Evolutionary conservation across 1,140 invertebrate species (phyloP), one percentile per base, ranked within the genome.

Genomic region (Hyles vespertilio): DNA sequence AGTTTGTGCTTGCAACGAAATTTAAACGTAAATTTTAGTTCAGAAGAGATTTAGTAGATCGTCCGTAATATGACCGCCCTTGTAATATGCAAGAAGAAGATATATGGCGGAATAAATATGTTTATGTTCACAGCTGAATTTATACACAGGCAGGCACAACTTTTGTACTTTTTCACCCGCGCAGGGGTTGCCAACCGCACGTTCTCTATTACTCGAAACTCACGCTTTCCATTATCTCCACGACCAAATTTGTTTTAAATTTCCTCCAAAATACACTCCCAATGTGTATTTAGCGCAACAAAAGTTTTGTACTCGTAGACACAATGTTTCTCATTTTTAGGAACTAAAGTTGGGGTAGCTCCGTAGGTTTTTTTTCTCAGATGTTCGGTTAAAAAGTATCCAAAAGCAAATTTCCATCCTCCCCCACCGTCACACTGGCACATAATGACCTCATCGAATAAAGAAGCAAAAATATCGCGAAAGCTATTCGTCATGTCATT

Each of bases 401-500:
- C 11, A 12, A 4, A 44, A 44, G 12, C 40, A 54, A 36, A 54
- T 44, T 44, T 54, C n/a, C 12, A 44, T 3, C 34, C 34, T 43
- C 11, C 5, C 10, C 10, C 6, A 4, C 5, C 10, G 22, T 12
- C 36, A 43, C 11, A 12, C 5, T 64, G 76, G 67, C 67, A 55
- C 64, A 59, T 77, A 88, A 84, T 82, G 83, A 85, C 82, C 74
- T 74, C 74, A 77, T 83, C 75, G 70, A 74, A 85, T 81, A 81
- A 82, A 84, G 79, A 82, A 74, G 81, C 77, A 84, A 84, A 88
- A 88, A 84, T 86, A 88, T 86, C 81, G 81, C 78, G 78, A 81
- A 76, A 77, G 82, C 79, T 81, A 88, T 88, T 85, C 82, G 81
- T 88, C 85, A 87, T 88, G 82, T 87, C 81, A 88, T 88, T 88